A percentile compares a stretch with the other conserved stretches of the same genome.
Conservation (phyloP, 2,113 vertebrate species). For the Heterotilapia buettikoferi region DNA sequence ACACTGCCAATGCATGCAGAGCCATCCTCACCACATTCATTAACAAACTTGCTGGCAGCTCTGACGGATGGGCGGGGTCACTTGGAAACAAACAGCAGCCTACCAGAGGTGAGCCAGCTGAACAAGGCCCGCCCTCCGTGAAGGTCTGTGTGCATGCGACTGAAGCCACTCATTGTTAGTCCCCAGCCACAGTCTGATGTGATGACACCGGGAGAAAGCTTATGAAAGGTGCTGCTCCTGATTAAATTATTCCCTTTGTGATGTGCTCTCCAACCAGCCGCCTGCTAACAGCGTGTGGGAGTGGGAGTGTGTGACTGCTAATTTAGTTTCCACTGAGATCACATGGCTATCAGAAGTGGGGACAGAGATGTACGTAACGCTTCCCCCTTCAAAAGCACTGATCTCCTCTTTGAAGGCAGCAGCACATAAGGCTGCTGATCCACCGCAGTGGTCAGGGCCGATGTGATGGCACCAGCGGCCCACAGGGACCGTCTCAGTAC, state of each 20-base stretch:
- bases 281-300: background rate
- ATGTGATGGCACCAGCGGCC: background rate
- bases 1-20: background rate
- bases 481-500: background rate
- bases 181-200: background rate
- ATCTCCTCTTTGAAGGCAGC: background rate
- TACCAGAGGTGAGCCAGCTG: background rate
- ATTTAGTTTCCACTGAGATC: slow-evolving; percentile 41
- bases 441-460: background rate
- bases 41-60: background rate
- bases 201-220: background rate
- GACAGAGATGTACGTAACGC: background rate
- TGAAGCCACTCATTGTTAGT: background rate
- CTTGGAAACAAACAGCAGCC: background rate
- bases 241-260: slow-evolving; percentile 53
- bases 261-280: background rate
- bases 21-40: background rate
- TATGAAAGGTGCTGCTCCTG: slow-evolving; percentile 33
- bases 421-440: background rate
- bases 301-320: background rate
- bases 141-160: background rate
- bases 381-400: background rate
- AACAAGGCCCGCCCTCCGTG: background rate
- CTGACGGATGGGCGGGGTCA: background rate
- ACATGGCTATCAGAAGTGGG: slow-evolving; percentile 16